Base-by-base conservation (phyloP, 2,888 invertebrate genomes). In the Diarsia dahlii region DNA sequence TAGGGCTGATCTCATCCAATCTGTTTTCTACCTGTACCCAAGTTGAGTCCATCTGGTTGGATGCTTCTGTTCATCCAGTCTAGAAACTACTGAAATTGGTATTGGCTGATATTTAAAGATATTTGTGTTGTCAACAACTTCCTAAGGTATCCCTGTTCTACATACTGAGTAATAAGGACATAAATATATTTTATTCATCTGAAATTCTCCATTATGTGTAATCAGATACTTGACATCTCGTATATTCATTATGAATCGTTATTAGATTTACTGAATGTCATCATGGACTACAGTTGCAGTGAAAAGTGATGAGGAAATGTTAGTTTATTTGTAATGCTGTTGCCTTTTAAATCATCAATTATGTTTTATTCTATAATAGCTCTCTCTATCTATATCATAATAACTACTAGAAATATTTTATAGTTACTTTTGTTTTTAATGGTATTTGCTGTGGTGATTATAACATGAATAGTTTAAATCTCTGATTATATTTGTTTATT, bases 291-390 rank as follows among this genome's bases (percentile, higher is more conserved):
- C 45, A 39, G 39, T 39, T 64, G 0, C 8, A 77, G 64, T 71
- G 56, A 71, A 78, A 78, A 45, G 45, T 60, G 71, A 60, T 77
- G 58, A 46, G 0, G 77, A 63, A 56, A 71, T 76, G 8, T 45
- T 45, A 20, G 50, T 50, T 46, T 45, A 34, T 76, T 46, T 50
- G 48, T 20, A 62, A 76, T 39, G 23, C 28, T 63, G 8, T 54
- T 62, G 79, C 28, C 12, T 54, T 52, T 46, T 67, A 34, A n/a
- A 23, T 46, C 28, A 48, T 39, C 23, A 48, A 54, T 20, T n/a
- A 34, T 39, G 6, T 69, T 34, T 4, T 72, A 48, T 80, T 71
- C 72, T n/a, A 15, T 18, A 48, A 12, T 48, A 18, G 6, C 9
- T 60, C 4, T 18, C 18, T 45, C 20, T 34, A 46, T 13, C 45